Evolutionary conservation across 1,140 invertebrate genomes (phyloP).

Genomic region (Propsilocerus akamusi): DNA sequence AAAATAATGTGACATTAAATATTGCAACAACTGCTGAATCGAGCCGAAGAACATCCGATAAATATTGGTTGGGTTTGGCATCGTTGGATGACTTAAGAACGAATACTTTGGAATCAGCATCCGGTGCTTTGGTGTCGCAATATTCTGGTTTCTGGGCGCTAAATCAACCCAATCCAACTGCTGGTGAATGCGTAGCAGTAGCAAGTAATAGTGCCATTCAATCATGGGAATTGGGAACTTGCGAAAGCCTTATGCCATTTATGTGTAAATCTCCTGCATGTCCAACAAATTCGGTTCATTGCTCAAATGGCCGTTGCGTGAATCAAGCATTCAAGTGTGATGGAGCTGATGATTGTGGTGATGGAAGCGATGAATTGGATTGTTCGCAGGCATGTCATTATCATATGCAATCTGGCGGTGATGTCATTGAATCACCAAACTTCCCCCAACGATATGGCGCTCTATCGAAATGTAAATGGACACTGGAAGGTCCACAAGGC

Average conservation of each 20-base stretch:
- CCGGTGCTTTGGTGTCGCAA: constrained; percentile 76
- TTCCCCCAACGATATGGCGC: constrained; percentile 84
- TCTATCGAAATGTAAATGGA: constrained; percentile 90
- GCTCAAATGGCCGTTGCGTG: constrained; percentile 81
- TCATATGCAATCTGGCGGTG: constrained; percentile 85
- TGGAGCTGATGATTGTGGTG: constrained; percentile 83
- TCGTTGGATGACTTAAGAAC: constrained; percentile 81
- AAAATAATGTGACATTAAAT: constrained; percentile 76
- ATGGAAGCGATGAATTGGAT: constrained; percentile 79
- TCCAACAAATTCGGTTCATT: constrained; percentile 75
- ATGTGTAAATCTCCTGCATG: constrained; percentile 86
- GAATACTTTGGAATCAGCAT: constrained; percentile 83
- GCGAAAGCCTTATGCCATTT: constrained; percentile 83
- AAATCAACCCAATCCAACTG: constrained; percentile 64
- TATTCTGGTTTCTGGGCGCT: constrained; percentile 83
- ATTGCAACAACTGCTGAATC: constrained; percentile 44
- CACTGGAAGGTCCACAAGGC: constrained; percentile 86
- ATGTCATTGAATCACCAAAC: constrained; percentile 84
- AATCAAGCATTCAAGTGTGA: constrained; percentile 80
- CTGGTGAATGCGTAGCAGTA: constrained; percentile 75
- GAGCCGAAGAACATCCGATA: constrained; percentile 32
- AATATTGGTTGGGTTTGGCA: constrained; percentile 76
- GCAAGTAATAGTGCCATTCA: constrained; percentile 53
- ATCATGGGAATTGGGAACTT: constrained; percentile 84
- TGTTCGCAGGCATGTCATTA: constrained; percentile 75